Percentiles rank a stretch among this genome's conserved stretches.
phyloP scores from a whole-genome alignment of 2,888 invertebrate genomes.

The Pachymerium ferrugineum region DNA sequence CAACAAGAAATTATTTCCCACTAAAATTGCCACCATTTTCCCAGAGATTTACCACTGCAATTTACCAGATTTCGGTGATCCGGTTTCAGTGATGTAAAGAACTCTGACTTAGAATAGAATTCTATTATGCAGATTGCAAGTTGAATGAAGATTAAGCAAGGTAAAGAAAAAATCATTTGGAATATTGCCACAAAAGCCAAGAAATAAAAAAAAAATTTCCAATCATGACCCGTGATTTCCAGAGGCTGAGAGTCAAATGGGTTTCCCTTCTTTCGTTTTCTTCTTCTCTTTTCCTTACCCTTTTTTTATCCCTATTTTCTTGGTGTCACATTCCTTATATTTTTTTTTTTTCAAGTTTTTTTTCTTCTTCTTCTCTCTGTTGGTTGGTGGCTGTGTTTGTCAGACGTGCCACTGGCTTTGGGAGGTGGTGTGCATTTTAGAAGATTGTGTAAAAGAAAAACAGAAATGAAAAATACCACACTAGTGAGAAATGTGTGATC shows the following conservation, averaged over 20 bases:
- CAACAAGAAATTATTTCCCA: conserved; percentile 21
- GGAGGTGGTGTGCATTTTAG: conserved; percentile 22
- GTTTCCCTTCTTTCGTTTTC: conserved; percentile 10
- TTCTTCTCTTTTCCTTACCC: neutral
- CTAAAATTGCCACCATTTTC: conserved; percentile 2
- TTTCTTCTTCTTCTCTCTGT: conserved; percentile 12
- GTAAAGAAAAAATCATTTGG: conserved; percentile 27
- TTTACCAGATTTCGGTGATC: neutral
- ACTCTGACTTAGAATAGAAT: conserved; percentile 23
- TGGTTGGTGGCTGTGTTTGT: conserved; percentile 20
- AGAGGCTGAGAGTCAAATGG: conserved; percentile 15
- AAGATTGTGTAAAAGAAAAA: conserved; percentile 27
- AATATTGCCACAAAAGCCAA: conserved; percentile 27
- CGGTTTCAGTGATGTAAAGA: conserved; percentile 4
- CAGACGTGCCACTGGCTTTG: conserved; percentile 24
- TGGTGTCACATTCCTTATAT: conserved; percentile 25
- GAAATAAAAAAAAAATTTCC: conserved; percentile 23
- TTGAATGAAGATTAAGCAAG: conserved; percentile 27
- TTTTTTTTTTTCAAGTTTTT: conserved; percentile 1
- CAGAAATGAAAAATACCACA: conserved; percentile 24
- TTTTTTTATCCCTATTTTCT: conserved; percentile 4
- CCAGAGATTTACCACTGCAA: neutral
- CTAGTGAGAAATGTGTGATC: conserved; percentile 23
- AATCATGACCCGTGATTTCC: conserved; percentile 27
- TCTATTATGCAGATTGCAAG: conserved; percentile 27